Evolutionary conservation across 2,797 vertebrate species (phyloP).

Genomic region (Chelonia mydas): DNA sequence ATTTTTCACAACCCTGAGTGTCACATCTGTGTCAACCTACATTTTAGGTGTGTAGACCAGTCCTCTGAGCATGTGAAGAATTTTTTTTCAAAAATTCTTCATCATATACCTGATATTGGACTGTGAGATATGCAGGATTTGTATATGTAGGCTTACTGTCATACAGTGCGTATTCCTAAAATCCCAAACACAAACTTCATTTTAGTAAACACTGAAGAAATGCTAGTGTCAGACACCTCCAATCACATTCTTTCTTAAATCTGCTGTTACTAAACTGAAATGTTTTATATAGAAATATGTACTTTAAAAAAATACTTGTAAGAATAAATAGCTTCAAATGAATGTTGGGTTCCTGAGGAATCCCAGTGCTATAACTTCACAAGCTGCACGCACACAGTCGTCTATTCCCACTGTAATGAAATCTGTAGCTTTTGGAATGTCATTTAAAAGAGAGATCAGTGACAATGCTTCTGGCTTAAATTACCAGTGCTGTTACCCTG

Average conservation of each 20-base stretch:
- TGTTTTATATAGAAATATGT: fast-evolving
- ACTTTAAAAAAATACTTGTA: neutral
- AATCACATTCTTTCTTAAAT: neutral
- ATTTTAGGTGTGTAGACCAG: neutral
- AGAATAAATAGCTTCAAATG: neutral
- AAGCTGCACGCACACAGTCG: neutral
- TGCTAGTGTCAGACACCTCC: neutral
- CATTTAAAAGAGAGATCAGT: neutral
- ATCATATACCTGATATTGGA: neutral
- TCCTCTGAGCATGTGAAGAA: neutral
- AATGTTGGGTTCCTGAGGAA: neutral
- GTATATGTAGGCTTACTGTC: neutral
- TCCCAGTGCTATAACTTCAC: neutral
- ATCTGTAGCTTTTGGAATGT: neutral
- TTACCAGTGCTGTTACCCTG: neutral
- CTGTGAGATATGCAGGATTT: neutral
- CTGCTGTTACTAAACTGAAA: fast-evolving
- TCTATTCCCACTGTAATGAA: neutral
- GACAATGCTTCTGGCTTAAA: neutral
- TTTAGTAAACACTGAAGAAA: neutral
- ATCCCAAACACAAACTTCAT: neutral
- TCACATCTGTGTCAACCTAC: neutral
- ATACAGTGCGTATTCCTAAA: neutral
- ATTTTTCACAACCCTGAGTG: neutral
- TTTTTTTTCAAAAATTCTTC: neutral